Percentiles rank a stretch among this genome's conserved stretches.
Evolutionary conservation across 2,888 invertebrate species (phyloP).

Genomic region (Eupithecia vulgata): DNA sequence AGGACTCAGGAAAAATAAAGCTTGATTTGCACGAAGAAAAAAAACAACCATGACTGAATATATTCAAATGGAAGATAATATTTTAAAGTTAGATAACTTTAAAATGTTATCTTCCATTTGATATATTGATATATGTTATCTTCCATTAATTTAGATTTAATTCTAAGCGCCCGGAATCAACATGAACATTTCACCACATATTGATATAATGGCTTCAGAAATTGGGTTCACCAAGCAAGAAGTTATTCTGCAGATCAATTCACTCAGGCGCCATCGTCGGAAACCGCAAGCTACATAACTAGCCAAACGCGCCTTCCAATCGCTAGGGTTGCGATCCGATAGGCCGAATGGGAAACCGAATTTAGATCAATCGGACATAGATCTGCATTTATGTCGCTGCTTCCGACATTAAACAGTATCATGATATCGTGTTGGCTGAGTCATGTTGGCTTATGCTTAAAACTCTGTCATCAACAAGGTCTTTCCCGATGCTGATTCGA

Average conservation of each 20-base stretch:
- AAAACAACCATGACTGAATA: no score
- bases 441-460: background rate
- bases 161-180: background rate
- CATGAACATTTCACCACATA: background rate
- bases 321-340: slow-evolving; percentile 14
- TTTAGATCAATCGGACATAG: background rate
- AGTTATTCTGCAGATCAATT: slow-evolving; percentile 5
- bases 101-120: no score
- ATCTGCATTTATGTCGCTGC: background rate
- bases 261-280: background rate
- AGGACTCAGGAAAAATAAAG: no score
- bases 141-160: no score
- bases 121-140: no score
- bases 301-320: slow-evolving; percentile 28
- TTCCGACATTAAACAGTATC: background rate
- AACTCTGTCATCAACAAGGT: background rate
- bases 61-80: no score
- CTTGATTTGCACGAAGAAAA: no score
- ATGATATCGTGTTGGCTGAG: background rate
- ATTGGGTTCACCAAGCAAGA: background rate
- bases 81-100: no score
- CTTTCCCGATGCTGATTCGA: no score
- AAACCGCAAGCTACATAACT: slow-evolving; percentile 24
- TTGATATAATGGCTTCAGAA: background rate
- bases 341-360: slow-evolving; percentile 2